Percentiles rank a stretch among this genome's conserved stretches.
Evolutionary conservation across 1,140 invertebrate genomes (phyloP).

Genomic region (Drosophila biarmipes): DNA sequence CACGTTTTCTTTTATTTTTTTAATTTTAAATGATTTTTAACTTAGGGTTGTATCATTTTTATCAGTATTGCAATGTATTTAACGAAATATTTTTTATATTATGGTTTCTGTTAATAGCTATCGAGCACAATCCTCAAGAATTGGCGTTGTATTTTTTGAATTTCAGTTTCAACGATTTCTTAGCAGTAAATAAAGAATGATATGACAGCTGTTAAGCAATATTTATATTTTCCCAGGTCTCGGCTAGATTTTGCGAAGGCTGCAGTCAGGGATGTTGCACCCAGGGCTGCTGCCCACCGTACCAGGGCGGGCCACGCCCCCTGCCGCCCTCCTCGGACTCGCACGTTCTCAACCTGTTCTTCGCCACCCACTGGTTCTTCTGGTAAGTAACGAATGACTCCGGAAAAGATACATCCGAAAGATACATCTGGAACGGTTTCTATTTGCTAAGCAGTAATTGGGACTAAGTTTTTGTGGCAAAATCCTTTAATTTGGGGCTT

Average conservation of each 20-base stretch:
- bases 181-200: too few relatives aligned
- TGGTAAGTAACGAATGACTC: conserved; percentile 68
- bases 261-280: conserved; percentile 90
- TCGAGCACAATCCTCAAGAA: neutral
- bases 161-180: too few relatives aligned
- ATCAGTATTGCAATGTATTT: too few relatives aligned
- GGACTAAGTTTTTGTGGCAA: neutral
- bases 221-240: conserved; percentile 53
- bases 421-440: too few relatives aligned
- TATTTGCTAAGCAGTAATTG: too few relatives aligned
- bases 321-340: conserved; percentile 84
- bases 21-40: too few relatives aligned
- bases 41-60: too few relatives aligned
- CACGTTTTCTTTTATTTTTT: too few relatives aligned
- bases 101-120: too few relatives aligned
- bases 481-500: neutral
- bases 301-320: conserved; percentile 85
- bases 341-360: conserved; percentile 85
- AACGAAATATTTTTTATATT: too few relatives aligned
- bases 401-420: neutral
- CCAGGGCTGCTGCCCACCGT: conserved; percentile 89
- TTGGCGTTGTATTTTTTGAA: too few relatives aligned
- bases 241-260: conserved; percentile 85
- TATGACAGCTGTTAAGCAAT: too few relatives aligned
- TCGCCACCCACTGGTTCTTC: conserved; percentile 86